Evolutionary conservation across 2,113 vertebrate genomes (phyloP).

Genomic region (Nannospalax galili): DNA sequence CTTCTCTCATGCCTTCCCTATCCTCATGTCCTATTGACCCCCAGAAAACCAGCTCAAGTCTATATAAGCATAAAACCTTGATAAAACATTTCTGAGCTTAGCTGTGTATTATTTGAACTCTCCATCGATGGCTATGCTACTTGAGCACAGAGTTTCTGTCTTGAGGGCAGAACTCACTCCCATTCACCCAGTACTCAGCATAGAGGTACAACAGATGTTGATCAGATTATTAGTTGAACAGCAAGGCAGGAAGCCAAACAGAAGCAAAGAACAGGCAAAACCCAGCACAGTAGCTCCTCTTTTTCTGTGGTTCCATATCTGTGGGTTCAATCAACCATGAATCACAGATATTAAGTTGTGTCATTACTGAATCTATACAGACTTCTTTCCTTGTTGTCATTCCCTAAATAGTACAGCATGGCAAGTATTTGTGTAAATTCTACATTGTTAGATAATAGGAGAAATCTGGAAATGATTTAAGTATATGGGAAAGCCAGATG

Average conservation of each 20-base stretch:
- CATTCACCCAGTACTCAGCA: background rate
- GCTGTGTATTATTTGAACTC: background rate
- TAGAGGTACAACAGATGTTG: background rate
- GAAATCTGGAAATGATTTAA: background rate
- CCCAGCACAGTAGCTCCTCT: background rate
- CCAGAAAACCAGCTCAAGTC: background rate
- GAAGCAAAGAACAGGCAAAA: background rate
- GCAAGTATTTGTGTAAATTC: background rate
- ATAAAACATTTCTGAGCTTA: too few species aligned
- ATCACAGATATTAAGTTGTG: background rate
- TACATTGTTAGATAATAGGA: background rate
- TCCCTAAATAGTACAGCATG: background rate
- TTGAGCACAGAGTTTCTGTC: background rate
- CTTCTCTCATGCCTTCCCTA: background rate
- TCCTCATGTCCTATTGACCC: accelerated
- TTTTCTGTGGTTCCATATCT: background rate
- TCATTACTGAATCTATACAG: background rate
- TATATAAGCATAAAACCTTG: too few species aligned
- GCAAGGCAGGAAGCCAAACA: background rate
- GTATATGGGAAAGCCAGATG: too few species aligned
- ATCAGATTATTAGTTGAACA: background rate
- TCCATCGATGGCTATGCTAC: background rate
- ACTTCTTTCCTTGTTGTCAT: background rate
- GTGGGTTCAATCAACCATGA: background rate
- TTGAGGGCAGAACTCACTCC: background rate